A percentile compares a stretch with the other conserved stretches of the same genome.
Evolutionary conservation across 1,140 invertebrate genomes (phyloP).

Genomic region (Phenacoccus solenopsis): DNA sequence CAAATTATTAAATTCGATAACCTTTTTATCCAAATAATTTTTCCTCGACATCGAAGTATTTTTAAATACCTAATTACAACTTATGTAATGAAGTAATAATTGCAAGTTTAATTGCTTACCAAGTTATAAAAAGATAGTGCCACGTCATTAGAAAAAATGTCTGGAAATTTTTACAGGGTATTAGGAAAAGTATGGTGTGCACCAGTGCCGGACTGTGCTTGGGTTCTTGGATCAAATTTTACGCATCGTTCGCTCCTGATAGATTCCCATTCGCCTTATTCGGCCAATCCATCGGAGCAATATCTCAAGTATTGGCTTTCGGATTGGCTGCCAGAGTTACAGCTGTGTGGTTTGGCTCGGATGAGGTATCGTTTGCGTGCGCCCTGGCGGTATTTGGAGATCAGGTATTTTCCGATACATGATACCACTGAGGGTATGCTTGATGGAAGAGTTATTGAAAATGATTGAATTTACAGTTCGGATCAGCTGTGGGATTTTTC

Average conservation of each 20-base stretch:
- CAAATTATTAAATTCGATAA: too few species aligned
- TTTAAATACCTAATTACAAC: too few species aligned
- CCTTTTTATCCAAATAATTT: too few species aligned
- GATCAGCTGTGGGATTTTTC: background rate
- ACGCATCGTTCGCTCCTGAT: background rate
- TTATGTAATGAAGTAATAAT: too few species aligned
- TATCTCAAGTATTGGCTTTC: slow-evolving; percentile 9
- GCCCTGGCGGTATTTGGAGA: background rate
- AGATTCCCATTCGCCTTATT: background rate
- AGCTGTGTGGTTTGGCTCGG: background rate
- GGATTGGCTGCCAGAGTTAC: background rate
- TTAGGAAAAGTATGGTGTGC: background rate
- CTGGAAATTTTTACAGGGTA: too few species aligned
- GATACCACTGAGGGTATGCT: too few species aligned
- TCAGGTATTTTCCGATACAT: background rate
- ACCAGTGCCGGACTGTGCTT: background rate
- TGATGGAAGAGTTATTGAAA: too few species aligned
- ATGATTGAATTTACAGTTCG: background rate
- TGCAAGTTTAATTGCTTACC: too few species aligned
- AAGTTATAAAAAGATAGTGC: too few species aligned
- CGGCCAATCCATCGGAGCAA: background rate
- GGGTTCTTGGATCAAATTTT: slow-evolving; percentile 3
- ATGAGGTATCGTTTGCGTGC: slow-evolving; percentile 6
- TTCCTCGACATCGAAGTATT: too few species aligned
- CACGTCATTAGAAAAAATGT: too few species aligned